Evolutionary conservation across 1,140 invertebrate genomes (phyloP), one percentile per base, ranked within the genome.

Genomic region (Cephus cinctus): DNA sequence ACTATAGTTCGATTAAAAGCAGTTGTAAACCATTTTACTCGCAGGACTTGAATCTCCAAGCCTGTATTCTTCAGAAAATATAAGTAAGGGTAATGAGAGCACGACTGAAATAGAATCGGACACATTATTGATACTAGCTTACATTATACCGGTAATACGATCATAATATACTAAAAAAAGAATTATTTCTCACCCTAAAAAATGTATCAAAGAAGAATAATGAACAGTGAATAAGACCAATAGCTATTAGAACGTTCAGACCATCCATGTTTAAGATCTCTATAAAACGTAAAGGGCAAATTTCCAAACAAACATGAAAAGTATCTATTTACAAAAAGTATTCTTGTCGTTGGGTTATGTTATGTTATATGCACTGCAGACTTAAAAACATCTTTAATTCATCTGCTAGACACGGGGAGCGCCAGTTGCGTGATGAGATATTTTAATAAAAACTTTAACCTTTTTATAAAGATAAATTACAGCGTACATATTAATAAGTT

Each of bases 51-150:
- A 14, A 92, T 79, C 61, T 82, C 82, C 9, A 92, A 51, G 8
- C 89, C 89, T 22, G 85, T 87, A 42, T 85, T 86, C 68, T 87
- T 81, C 43, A 91, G 57, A 59, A 91, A 86, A 47, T 83, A 82
- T 40, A 88, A 76, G 61, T 92, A 91, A 0, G 88, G 87, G 63
- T 86, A 86, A 65, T 89, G 86, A 67, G 86, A 85, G 71, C 88
- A 92, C 61, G 85, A 86, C 88, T 90, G 76, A 59, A 86, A 82
- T 52, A 64, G 59, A 63, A 59, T 43, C 11, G 27, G 34, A 4
- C 3, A 32, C 9, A 21, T 15, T 15, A 45, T 16, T 22, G 12
- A 31, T 11, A 38, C 15, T 6, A 44, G 19, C 15, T 44, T 25
- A 2, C 20, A 21, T 25, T 43, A 14, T 14, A 15, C 11, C 16